Percentiles rank a stretch among this genome's conserved stretches.
Evolutionary conservation across 2,113 vertebrate species (phyloP).

Genomic region (Otolemur garnettii): DNA sequence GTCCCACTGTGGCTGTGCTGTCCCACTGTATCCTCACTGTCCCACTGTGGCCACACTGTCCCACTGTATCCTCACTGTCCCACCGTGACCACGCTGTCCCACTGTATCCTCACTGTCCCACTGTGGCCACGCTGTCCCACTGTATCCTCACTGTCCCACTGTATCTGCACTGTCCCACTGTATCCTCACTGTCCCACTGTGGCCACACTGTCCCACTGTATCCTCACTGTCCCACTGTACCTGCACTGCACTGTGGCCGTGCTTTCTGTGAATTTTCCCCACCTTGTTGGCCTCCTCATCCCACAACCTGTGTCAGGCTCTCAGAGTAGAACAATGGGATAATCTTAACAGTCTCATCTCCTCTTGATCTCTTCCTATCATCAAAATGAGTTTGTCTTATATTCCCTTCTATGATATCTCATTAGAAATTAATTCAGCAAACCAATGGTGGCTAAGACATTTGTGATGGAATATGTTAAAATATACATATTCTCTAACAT

Average conservation of each 20-base stretch:
- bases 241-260: not conserved
- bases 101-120: not conserved
- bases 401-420: not conserved
- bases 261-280: too few species aligned
- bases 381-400: not conserved
- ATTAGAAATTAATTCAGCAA: not conserved
- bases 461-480: not conserved
- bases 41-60: rapidly evolving
- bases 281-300: not conserved
- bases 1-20: too few species aligned
- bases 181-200: not conserved
- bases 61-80: too few species aligned
- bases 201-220: rapidly evolving
- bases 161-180: not conserved
- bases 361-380: not conserved
- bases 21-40: not conserved
- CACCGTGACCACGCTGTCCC: too few species aligned
- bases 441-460: not conserved
- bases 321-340: not conserved
- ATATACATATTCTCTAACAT: not conserved
- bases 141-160: not conserved
- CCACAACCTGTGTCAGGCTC: not conserved
- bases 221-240: too few species aligned
- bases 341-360: not conserved
- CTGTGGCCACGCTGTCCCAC: rapidly evolving